Evolutionary conservation across 2,888 invertebrate species (phyloP).

Genomic region (Galerucella nymphaeae): DNA sequence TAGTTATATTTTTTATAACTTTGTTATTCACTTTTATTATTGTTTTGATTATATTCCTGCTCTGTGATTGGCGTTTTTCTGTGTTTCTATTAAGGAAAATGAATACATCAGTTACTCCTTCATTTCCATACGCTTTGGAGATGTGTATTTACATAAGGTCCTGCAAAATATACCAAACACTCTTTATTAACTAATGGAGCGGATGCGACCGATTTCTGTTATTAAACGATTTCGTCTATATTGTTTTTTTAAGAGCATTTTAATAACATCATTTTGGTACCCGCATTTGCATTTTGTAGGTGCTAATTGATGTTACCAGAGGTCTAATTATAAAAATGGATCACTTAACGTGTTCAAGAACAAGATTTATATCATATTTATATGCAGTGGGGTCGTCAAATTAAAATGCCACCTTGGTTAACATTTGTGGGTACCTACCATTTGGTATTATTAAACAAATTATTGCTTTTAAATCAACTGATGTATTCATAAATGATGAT

Average conservation of each 20-base stretch:
- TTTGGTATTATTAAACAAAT: slow-evolving; percentile 28
- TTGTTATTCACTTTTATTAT: no score
- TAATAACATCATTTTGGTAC: slow-evolving; percentile 30
- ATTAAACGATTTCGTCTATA: background rate
- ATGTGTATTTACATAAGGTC: background rate
- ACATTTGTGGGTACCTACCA: slow-evolving; percentile 6
- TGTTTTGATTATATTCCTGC: no score
- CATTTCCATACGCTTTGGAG: no score
- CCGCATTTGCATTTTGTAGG: slow-evolving; percentile 11
- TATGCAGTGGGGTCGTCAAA: slow-evolving; percentile 23
- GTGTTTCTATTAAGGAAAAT: no score
- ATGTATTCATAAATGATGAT: slow-evolving; percentile 6
- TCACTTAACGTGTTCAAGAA: slow-evolving; percentile 29
- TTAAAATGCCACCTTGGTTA: slow-evolving; percentile 21
- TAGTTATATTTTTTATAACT: no score
- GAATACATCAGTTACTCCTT: no score
- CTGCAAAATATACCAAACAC: background rate
- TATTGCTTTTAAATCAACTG: slow-evolving; percentile 15
- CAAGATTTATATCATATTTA: slow-evolving; percentile 33
- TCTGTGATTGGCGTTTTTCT: no score
- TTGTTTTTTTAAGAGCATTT: slow-evolving; percentile 31
- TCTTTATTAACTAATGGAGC: background rate
- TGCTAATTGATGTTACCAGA: slow-evolving; percentile 8
- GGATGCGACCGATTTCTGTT: background rate
- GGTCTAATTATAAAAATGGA: slow-evolving; percentile 31